Percentiles rank a stretch among this genome's conserved stretches.
Evolutionary conservation across 1,140 invertebrate species (phyloP).

Genomic region (Eupristina koningsbergeri): DNA sequence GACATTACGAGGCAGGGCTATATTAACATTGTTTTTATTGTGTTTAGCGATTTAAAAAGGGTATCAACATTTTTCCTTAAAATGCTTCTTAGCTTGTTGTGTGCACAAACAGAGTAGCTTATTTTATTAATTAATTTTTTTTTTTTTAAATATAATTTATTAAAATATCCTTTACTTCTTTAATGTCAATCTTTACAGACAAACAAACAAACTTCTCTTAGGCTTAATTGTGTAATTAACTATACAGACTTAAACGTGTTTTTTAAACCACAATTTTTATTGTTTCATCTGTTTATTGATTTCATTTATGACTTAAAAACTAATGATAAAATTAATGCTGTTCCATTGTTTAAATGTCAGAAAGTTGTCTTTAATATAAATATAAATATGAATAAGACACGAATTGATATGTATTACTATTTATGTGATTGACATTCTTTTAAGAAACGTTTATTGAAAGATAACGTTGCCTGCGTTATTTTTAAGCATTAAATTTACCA

Average conservation of each 20-base stretch:
- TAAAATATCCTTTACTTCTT: not conserved
- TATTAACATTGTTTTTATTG: constrained; percentile 34
- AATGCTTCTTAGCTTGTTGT: constrained; percentile 41
- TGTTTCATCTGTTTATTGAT: not conserved
- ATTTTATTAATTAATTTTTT: not conserved
- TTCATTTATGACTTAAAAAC: not conserved
- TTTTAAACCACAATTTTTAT: not conserved
- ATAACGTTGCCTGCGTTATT: not conserved
- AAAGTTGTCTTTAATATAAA: not conserved
- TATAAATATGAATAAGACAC: too few relatives aligned
- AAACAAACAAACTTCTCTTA: not conserved
- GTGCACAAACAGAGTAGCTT: constrained; percentile 32
- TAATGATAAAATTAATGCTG: not conserved
- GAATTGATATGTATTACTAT: not conserved
- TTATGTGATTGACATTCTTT: not conserved
- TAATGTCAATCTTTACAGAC: not conserved
- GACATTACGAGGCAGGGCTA: constrained; percentile 31
- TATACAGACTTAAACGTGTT: not conserved
- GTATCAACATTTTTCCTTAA: constrained; percentile 14
- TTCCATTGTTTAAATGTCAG: not conserved
- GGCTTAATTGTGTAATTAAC: not conserved
- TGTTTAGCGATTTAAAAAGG: not conserved
- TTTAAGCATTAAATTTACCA: not conserved
- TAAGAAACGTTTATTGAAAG: not conserved
- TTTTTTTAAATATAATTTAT: constrained; percentile 23